Conservation (phyloP, 2,113 vertebrate genomes). For the Mus musculus region GRCm39 chr2:128618001-128618500, state of each 20-base stretch:
- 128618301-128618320: slow-evolving; percentile 88
- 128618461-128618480: background rate
- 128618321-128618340: slow-evolving; percentile 87
- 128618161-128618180: background rate
- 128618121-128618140: background rate
- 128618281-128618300: slow-evolving; percentile 87
- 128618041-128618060: background rate
- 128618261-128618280: slow-evolving; percentile 88
- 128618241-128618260: slow-evolving; percentile 84
- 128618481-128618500: background rate
- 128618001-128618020: background rate
- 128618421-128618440: background rate
- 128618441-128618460: background rate
- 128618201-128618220: slow-evolving; percentile 82
- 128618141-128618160: background rate
- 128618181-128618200: background rate
- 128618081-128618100: background rate
- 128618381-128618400: background rate
- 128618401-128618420: background rate
- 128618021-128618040: background rate
- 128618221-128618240: slow-evolving; percentile 89
- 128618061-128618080: background rate
- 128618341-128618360: slow-evolving; percentile 89
- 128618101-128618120: background rate
- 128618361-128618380: slow-evolving; percentile 79